A percentile compares a stretch with the other conserved stretches of the same genome.
phyloP scores from a whole-genome alignment of 2,888 invertebrate genomes.

The Fissipunctia ypsillon region DNA sequence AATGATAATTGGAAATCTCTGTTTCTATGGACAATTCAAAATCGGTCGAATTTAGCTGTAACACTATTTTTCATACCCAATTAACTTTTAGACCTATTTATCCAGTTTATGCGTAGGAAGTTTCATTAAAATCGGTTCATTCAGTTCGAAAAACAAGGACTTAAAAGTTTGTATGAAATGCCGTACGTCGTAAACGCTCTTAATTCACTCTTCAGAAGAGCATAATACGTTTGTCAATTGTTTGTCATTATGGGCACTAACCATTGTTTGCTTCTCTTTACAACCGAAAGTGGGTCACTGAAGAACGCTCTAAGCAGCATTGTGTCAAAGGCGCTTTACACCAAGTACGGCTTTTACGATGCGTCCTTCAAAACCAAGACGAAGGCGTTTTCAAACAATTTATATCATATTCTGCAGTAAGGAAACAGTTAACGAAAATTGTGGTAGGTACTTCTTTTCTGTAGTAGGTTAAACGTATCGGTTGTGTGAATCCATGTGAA shows the following conservation, averaged over 20 bases:
- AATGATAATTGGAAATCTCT: too few relatives aligned
- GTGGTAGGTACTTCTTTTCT: constrained; percentile 71
- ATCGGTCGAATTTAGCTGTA: too few relatives aligned
- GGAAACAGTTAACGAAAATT: constrained; percentile 80
- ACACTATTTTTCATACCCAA: too few relatives aligned
- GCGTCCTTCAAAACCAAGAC: constrained; percentile 55
- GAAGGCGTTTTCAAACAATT: constrained; percentile 73
- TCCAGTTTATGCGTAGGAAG: too few relatives aligned
- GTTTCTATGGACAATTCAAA: too few relatives aligned
- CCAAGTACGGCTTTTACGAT: constrained; percentile 44
- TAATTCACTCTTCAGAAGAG: constrained; percentile 34
- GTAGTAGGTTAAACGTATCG: constrained; percentile 73
- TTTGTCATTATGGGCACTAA: constrained; percentile 30
- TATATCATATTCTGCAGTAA: constrained; percentile 71
- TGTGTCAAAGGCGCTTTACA: constrained; percentile 53
- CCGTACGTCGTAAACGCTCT: too few relatives aligned
- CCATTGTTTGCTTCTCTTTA: constrained; percentile 46
- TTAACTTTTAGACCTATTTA: too few relatives aligned
- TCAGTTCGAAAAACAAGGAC: too few relatives aligned
- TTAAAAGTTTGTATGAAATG: too few relatives aligned
- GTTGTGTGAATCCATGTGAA: constrained; percentile 70
- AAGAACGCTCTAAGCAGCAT: constrained; percentile 38
- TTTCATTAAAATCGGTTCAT: too few relatives aligned
- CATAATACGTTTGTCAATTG: constrained; percentile 43
- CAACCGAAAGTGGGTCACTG: constrained; percentile 54